Evolutionary conservation across 1,140 invertebrate genomes (phyloP).

Genomic region (Zeugodacus cucurbitae): DNA sequence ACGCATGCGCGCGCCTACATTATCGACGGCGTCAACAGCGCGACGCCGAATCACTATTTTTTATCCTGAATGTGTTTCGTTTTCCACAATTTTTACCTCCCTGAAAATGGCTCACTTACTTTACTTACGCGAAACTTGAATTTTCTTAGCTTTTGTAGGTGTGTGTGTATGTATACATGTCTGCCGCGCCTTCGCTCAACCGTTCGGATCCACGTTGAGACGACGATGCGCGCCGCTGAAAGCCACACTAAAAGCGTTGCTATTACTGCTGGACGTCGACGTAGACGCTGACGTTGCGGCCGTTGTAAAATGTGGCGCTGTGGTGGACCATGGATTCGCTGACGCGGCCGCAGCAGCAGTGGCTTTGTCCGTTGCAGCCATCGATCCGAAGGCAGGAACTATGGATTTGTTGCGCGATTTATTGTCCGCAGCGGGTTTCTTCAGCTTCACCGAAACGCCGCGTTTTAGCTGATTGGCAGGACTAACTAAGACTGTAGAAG

Average conservation of each 20-base stretch:
- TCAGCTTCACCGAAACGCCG: not conserved
- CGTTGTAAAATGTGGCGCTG: slow-evolving; percentile 32
- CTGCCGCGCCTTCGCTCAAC: slow-evolving; percentile 42
- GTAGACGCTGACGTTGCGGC: slow-evolving; percentile 40
- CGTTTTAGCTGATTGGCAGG: slow-evolving; percentile 47
- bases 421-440: not conserved
- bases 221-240: slow-evolving; percentile 51
- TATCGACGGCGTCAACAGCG: not conserved
- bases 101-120: not conserved
- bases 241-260: slow-evolving; percentile 33
- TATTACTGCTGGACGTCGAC: slow-evolving; percentile 46
- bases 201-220: slow-evolving; percentile 62
- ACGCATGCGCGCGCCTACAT: not conserved
- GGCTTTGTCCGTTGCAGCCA: not conserved
- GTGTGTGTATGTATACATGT: slow-evolving; percentile 49
- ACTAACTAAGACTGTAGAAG: not conserved
- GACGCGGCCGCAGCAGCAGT: not conserved
- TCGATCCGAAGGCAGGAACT: slow-evolving; percentile 34
- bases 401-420: slow-evolving; percentile 15
- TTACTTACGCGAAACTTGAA: not conserved
- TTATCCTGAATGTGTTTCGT: slow-evolving; percentile 30
- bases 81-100: not conserved
- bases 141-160: slow-evolving; percentile 19
- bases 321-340: not conserved
- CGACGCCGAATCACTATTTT: slow-evolving; percentile 23